Evolutionary conservation across 2,113 vertebrate species (phyloP).

Genomic region (Haemorhous mexicanus): DNA sequence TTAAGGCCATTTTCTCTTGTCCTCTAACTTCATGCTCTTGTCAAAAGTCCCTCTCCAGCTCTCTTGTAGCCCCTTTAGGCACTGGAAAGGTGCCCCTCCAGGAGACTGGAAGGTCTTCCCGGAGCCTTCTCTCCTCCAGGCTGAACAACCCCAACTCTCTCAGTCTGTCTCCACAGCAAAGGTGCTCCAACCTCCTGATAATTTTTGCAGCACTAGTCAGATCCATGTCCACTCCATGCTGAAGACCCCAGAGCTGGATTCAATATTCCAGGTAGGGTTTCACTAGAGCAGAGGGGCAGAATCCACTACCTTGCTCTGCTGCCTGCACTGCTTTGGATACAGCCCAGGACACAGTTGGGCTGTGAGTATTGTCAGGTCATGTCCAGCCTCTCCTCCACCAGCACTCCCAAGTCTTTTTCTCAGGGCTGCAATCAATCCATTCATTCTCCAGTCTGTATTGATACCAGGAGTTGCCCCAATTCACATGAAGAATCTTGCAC

Average conservation of each 20-base stretch:
- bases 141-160: not conserved
- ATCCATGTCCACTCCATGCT: not conserved
- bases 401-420: not conserved
- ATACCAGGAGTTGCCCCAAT: not conserved
- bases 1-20: not conserved
- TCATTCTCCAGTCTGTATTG: not conserved
- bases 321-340: not conserved
- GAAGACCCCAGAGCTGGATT: not conserved
- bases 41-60: not conserved
- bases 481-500: not conserved
- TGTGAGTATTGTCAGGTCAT: rapidly evolving
- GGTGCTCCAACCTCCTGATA: not conserved
- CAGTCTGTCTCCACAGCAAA: not conserved
- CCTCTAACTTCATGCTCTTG: not conserved
- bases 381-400: not conserved
- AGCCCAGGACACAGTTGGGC: rapidly evolving
- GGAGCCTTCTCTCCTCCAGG: not conserved
- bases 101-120: not conserved
- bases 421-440: not conserved
- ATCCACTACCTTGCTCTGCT: not conserved
- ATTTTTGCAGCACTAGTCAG: not conserved
- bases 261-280: not conserved
- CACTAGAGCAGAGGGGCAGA: not conserved
- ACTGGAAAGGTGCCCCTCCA: not conserved
- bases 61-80: not conserved